Percentiles rank a stretch among this genome's conserved stretches.
These are phyloP conservation scores for Chrysochloris asiatica DNA, from an alignment of 2,113 vertebrate genomes.

Conservation along the genomic window DNA sequence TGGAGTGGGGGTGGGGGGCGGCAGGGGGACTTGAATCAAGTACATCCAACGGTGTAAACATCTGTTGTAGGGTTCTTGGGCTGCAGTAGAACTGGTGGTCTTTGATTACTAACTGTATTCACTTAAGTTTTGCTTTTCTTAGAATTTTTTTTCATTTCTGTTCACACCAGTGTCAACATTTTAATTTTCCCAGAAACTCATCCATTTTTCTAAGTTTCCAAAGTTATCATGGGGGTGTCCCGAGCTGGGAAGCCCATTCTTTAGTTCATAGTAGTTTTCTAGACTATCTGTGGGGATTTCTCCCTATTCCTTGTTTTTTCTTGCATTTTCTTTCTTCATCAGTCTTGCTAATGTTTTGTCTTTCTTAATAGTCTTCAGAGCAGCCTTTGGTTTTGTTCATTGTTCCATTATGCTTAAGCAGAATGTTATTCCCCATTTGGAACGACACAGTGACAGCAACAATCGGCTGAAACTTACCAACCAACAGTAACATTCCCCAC, in stretches of 20 bases:
- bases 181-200: neutral
- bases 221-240: no score
- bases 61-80: fast-evolving
- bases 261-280: fast-evolving
- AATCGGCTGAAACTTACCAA: no score
- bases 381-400: neutral
- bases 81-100: fast-evolving
- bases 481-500: neutral
- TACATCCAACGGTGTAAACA: fast-evolving
- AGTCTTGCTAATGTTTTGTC: neutral
- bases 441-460: no score
- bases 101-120: fast-evolving
- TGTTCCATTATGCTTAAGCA: neutral
- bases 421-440: neutral
- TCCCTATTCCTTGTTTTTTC: neutral
- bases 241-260: no score
- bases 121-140: neutral
- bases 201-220: neutral
- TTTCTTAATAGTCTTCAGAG: neutral
- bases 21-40: no score
- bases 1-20: no score
- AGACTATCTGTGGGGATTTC: neutral
- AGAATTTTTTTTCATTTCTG: neutral
- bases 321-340: neutral
- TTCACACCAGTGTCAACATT: no score